Base-by-base conservation (phyloP, 2,113 vertebrate genomes). In the Trochalopteron elliotii region DNA sequence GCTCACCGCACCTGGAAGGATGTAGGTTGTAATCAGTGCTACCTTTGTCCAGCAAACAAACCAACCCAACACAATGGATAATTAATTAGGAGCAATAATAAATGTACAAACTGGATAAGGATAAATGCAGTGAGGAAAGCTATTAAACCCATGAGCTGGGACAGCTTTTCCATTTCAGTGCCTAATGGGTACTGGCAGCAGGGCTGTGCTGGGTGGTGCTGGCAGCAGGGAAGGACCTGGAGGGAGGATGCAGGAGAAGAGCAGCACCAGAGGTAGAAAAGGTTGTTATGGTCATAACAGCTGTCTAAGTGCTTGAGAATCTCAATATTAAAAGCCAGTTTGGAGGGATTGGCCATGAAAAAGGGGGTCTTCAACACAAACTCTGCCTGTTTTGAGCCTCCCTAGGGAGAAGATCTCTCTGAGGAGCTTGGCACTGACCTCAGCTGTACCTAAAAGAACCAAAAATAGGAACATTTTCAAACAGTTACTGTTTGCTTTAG, bases 51-150 rank as follows among this genome's bases (percentile, higher is more conserved):
- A 75, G 87, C 74, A 89, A 90, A 78, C 72, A 77, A 87, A 94
- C 68, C 78, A 83, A 44, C 83, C 31, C 49, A 39, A 81, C 80
- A 89, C 59, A 83, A 70, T 37, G 39, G 83, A 17, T 87, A 92
- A 96, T 97, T 87, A 95, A 96, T 97, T 92, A 93, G 87, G 17
- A 71, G 49, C 49, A 79, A 94, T 95, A 89, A 93, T 93, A 93
- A 92, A 94, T 77, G 47, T 93, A 67, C 83, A 65, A 72, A 75
- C 63, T 95, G 87, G 70, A 74, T 84, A 71, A 82, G 64, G 88
- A 87, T 93, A 87, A 94, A 83, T 35, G 42, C 70, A 63, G 64
- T 42, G 61, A 94, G 70, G 75, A 94, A 75, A 82, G 83, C 86
- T 87, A 68, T 94, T 97, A 96, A 95, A 89, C 45, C 55, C 64